Conservation (phyloP, 2,888 invertebrate genomes). For the Drosophila conformis region DNA sequence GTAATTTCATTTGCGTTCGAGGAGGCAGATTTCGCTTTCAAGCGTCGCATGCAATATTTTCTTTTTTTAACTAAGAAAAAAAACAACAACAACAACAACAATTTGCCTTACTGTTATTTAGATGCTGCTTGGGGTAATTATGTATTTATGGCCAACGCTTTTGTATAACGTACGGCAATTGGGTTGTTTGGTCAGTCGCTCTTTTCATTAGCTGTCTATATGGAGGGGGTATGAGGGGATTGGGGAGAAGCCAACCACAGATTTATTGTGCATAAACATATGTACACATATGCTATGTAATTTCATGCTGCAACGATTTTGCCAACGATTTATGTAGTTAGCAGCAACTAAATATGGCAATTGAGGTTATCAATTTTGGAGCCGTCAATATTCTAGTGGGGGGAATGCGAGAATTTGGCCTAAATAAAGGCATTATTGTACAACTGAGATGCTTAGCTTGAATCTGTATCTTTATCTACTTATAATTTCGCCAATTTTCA, state of each 20-base stretch:
- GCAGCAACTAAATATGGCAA: conserved; percentile 31
- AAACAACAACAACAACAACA: not conserved
- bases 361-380: conserved; percentile 58
- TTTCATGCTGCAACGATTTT: conserved; percentile 76
- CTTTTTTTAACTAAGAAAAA: conserved; percentile 25
- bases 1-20: conserved; percentile 42
- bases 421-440: not conserved
- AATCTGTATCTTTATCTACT: not conserved
- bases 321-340: conserved; percentile 26
- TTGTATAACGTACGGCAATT: conserved; percentile 73
- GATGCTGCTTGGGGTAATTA: conserved; percentile 60
- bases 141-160: conserved; percentile 78
- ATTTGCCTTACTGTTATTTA: conserved; percentile 38
- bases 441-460: not conserved
- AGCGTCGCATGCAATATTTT: conserved; percentile 69
- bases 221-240: not conserved
- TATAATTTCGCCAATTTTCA: not conserved
- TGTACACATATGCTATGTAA: conserved; percentile 32
- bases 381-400: conserved; percentile 33
- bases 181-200: conserved; percentile 82
- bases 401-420: not conserved
- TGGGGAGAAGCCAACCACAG: conserved; percentile 8
- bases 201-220: conserved; percentile 22
- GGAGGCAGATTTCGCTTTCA: conserved; percentile 59
- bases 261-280: conserved; percentile 11